phyloP scores from a whole-genome alignment of 2,113 vertebrate genomes.

The Xenotilapia leptura region DNA sequence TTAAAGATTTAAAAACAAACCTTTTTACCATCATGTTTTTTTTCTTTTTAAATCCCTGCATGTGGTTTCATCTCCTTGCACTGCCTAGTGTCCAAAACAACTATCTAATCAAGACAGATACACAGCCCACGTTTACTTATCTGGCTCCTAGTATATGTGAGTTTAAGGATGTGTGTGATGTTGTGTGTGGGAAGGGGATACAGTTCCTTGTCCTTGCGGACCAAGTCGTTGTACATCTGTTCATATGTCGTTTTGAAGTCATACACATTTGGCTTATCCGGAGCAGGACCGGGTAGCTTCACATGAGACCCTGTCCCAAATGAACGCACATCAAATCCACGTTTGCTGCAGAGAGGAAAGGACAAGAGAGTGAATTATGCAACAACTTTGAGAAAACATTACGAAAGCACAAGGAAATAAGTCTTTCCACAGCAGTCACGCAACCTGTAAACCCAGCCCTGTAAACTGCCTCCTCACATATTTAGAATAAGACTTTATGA shows the following conservation, averaged over 20 bases:
- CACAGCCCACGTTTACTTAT: not conserved
- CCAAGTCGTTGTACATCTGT: constrained; percentile 99
- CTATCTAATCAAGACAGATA: not conserved
- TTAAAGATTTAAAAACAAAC: not conserved
- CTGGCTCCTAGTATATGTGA: not conserved
- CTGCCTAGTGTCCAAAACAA: not conserved
- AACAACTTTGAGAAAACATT: not conserved
- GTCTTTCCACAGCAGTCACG: not conserved
- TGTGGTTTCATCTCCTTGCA: constrained; percentile 4
- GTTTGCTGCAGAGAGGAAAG: constrained; percentile 82
- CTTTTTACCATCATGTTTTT: not conserved
- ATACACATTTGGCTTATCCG: constrained; percentile 98
- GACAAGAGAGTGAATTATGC: constrained; percentile 44
- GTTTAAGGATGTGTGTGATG: not conserved
- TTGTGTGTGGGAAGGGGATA: constrained; percentile 78
- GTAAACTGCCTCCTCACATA: not conserved
- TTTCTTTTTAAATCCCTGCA: not conserved
- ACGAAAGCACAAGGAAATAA: not conserved
- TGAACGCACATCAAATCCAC: constrained; percentile 93
- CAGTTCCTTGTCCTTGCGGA: constrained; percentile 99
- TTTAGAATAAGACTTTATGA: not conserved
- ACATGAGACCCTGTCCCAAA: constrained; percentile 96
- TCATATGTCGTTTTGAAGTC: constrained; percentile 99
- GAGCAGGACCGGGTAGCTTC: constrained; percentile 94
- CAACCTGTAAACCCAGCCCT: not conserved